Evolutionary conservation across 1,140 invertebrate species (phyloP).

Genomic region (Brachionus rubens): DNA sequence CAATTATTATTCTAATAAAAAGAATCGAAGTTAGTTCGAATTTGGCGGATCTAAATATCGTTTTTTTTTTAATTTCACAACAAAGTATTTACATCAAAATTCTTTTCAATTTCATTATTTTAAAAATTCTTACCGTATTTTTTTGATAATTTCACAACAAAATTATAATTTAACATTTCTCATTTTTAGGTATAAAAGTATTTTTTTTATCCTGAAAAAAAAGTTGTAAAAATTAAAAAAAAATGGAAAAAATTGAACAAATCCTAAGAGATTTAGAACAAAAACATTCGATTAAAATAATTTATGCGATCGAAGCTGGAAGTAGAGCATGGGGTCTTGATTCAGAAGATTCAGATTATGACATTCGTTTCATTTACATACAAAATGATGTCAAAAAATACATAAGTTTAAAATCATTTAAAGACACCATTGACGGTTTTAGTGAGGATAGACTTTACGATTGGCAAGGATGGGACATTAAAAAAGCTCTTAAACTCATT

Average conservation of each 20-base stretch:
- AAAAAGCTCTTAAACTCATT: neutral
- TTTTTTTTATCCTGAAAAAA: no score
- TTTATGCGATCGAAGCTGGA: slow-evolving; percentile 42
- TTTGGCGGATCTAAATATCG: no score
- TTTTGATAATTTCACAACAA: no score
- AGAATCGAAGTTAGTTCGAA: no score
- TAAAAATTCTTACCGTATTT: no score
- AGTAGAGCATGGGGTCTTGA: slow-evolving; percentile 38
- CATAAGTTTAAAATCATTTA: neutral
- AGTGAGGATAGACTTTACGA: slow-evolving; percentile 33
- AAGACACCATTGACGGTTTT: slow-evolving; percentile 41
- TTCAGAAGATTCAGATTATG: slow-evolving; percentile 37
- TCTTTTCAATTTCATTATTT: no score
- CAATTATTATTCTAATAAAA: no score
- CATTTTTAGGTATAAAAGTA: no score
- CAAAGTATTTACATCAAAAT: no score
- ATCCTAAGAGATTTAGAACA: slow-evolving; percentile 11
- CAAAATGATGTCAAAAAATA: slow-evolving; percentile 15
- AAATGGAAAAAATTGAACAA: slow-evolving; percentile 35
- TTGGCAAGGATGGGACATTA: slow-evolving; percentile 46
- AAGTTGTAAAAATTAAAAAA: neutral
- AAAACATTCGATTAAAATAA: neutral
- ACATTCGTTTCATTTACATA: slow-evolving; percentile 38
- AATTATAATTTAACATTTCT: no score
- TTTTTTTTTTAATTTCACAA: no score